These are phyloP conservation scores for Xiphophorus birchmanni DNA, from an alignment of 2,797 vertebrate species.

Conservation along the genomic window DNA sequence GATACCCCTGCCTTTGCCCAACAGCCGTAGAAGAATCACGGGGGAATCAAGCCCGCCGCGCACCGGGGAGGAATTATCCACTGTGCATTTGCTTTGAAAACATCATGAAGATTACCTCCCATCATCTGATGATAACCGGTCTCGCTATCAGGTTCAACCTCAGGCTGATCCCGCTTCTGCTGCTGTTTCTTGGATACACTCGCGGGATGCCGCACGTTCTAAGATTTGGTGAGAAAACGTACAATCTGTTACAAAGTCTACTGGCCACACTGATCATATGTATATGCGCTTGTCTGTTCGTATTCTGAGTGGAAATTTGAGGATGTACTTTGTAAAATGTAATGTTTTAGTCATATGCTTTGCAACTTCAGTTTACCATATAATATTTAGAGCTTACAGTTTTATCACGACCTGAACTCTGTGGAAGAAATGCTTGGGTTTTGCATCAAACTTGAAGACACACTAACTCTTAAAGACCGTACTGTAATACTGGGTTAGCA, in stretches of 20 bases:
- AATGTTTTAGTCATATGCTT: background rate
- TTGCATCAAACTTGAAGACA: conserved; percentile 15
- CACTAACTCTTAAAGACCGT: conserved; percentile 36
- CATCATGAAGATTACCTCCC: conserved; percentile 96
- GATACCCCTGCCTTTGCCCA: conserved; percentile 83
- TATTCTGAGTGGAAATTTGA: conserved; percentile 6
- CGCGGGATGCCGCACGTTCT: conserved; percentile 97
- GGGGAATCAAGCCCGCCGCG: conserved; percentile 82
- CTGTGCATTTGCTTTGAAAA: conserved; percentile 83
- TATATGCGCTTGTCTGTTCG: conserved; percentile 2
- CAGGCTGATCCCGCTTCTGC: conserved; percentile 89
- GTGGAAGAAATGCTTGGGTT: background rate
- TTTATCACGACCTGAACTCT: background rate
- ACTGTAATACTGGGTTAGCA: background rate
- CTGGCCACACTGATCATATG: conserved; percentile 4
- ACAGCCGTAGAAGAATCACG: conserved; percentile 81
- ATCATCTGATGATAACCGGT: conserved; percentile 87
- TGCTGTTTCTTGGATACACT: conserved; percentile 93
- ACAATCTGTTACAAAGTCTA: background rate
- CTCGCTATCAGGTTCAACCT: conserved; percentile 91
- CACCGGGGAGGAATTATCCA: conserved; percentile 73
- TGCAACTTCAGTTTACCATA: too few species aligned
- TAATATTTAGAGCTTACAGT: background rate
- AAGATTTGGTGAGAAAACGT: conserved; percentile 92
- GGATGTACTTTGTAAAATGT: background rate